Evolutionary conservation across 2,888 invertebrate genomes (phyloP).

Genomic region (Aphodius granarius): DNA sequence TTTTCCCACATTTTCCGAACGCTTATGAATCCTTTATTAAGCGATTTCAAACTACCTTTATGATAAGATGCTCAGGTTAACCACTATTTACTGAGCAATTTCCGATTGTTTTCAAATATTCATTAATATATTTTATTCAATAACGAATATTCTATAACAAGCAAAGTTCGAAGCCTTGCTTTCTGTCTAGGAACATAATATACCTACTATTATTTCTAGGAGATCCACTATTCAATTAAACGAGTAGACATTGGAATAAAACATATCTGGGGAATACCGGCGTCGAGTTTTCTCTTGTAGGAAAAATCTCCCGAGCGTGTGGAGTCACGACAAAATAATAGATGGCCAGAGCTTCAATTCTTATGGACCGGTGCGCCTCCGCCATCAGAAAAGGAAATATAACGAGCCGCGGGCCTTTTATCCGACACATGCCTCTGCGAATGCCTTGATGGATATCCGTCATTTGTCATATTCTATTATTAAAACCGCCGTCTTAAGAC

Average conservation of each 20-base stretch:
- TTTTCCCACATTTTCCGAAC: background rate
- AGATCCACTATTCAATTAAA: too few relatives aligned
- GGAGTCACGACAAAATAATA: conserved; percentile 6
- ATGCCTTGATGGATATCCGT: conserved; percentile 13
- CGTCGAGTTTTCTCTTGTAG: background rate
- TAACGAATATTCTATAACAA: too few relatives aligned
- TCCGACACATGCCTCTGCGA: background rate
- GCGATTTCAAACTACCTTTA: background rate
- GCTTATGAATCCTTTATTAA: conserved; percentile 24
- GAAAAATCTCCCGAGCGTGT: background rate
- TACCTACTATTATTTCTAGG: too few relatives aligned
- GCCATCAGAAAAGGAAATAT: conserved; percentile 4
- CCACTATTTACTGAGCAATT: too few relatives aligned
- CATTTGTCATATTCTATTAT: conserved; percentile 19
- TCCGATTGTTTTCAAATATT: too few relatives aligned
- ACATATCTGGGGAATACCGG: too few relatives aligned
- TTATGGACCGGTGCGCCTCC: conserved; percentile 3
- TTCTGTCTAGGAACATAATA: too few relatives aligned
- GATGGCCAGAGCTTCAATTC: conserved; percentile 12
- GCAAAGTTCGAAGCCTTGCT: too few relatives aligned
- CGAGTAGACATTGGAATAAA: too few relatives aligned
- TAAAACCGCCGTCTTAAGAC: conserved; percentile 1
- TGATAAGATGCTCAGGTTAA: background rate
- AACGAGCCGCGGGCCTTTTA: conserved; percentile 1
- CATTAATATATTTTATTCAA: too few relatives aligned